phyloP scores from a whole-genome alignment of 2,113 vertebrate genomes.

The Peucedramus taeniatus region DNA sequence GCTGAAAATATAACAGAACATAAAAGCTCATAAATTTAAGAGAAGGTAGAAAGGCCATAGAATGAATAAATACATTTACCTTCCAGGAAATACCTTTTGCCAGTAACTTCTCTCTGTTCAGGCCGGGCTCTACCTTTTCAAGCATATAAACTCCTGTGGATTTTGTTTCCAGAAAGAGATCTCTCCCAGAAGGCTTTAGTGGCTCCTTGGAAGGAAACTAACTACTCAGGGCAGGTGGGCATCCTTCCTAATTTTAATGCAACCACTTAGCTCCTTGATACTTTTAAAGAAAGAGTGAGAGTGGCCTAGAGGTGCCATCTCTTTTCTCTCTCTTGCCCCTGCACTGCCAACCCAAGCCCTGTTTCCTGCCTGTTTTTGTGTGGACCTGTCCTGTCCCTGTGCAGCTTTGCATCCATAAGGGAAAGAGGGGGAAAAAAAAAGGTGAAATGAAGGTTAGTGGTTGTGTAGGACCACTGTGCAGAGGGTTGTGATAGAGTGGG shows the following conservation, averaged over 20 bases:
- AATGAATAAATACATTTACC: conserved; percentile 23
- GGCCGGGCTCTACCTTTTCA: neutral
- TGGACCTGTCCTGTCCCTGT: neutral
- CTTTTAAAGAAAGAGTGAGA: neutral
- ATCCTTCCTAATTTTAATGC: neutral
- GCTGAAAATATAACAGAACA: conserved; percentile 24
- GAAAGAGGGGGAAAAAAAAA: neutral
- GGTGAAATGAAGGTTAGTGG: neutral
- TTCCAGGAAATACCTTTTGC: neutral
- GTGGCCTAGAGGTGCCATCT: accelerated
- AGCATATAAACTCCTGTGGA: neutral
- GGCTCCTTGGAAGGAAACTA: neutral
- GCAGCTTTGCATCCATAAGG: neutral
- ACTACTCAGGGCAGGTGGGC: neutral
- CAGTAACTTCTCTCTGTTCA: neutral
- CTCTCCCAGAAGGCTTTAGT: neutral
- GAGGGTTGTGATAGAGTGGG: neutral
- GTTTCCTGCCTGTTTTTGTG: neutral
- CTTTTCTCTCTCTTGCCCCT: neutral
- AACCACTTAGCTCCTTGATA: neutral
- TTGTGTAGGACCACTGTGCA: accelerated
- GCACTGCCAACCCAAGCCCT: neutral
- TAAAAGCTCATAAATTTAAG: conserved; percentile 52
- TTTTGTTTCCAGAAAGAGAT: neutral
- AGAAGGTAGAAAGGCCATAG: neutral